Percentiles rank a stretch among this genome's conserved stretches.
phyloP scores from a whole-genome alignment of 2,888 invertebrate species.

The Lithophane leautieri region DNA sequence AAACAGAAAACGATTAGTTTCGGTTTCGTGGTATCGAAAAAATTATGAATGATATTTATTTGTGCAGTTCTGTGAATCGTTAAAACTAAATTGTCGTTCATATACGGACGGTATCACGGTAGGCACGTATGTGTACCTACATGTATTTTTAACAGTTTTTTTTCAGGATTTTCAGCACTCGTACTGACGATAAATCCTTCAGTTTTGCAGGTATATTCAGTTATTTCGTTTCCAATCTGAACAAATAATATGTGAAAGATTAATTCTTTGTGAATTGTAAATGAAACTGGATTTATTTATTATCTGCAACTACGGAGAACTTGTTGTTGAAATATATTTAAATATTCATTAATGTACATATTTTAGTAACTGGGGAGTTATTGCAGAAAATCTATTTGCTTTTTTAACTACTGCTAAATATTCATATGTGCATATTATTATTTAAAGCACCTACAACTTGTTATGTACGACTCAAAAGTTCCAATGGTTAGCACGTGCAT shows the following conservation, averaged over 20 bases:
- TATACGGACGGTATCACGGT: neutral
- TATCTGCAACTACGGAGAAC: constrained; percentile 4
- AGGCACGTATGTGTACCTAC: neutral
- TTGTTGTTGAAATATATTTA: constrained; percentile 20
- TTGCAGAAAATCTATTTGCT: neutral
- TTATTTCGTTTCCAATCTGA: constrained; percentile 28
- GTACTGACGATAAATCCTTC: constrained; percentile 25
- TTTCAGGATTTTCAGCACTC: constrained; percentile 30
- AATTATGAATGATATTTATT: neutral
- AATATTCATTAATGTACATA: neutral
- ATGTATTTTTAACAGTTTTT: constrained; percentile 6
- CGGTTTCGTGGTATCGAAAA: constrained; percentile 1
- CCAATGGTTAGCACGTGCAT: neutral
- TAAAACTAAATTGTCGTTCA: neutral
- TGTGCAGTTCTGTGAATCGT: neutral
- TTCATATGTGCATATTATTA: neutral
- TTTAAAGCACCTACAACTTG: neutral
- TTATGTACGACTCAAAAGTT: neutral
- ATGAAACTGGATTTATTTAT: constrained; percentile 33
- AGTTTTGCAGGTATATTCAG: constrained; percentile 26
- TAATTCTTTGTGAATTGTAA: constrained; percentile 30
- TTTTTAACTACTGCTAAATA: neutral
- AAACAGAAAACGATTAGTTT: neutral
- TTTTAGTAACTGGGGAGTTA: neutral
- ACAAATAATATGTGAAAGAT: constrained; percentile 30